phyloP scores from a whole-genome alignment of 37 sponge, comb jelly and placozoan genomes.

The Ianthella basta region DNA sequence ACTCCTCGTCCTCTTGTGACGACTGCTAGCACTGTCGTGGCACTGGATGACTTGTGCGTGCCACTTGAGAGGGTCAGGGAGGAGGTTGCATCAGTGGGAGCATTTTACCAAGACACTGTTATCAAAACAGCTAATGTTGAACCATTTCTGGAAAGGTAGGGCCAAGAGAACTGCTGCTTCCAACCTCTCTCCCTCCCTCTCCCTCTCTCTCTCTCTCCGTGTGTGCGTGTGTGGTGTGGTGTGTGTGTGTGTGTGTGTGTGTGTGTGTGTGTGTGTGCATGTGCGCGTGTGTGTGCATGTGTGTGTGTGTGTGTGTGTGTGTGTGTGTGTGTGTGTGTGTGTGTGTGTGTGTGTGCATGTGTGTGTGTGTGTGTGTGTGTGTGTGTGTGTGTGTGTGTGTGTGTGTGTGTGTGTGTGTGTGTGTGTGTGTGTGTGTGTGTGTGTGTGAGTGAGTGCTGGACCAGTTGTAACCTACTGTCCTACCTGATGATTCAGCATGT shows the following conservation, averaged over 20 bases:
- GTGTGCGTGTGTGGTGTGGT: too few species aligned
- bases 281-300: not conserved
- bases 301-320: constrained; percentile 5
- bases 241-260: too few species aligned
- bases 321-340: not conserved
- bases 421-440: too few species aligned
- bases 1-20: not conserved
- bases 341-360: too few species aligned
- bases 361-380: too few species aligned
- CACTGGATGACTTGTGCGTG: not conserved
- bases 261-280: not conserved
- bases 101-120: not conserved
- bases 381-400: too few species aligned
- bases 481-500: too few species aligned
- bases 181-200: too few species aligned
- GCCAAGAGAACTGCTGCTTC: too few species aligned
- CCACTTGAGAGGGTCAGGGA: not conserved
- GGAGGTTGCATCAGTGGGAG: not conserved
- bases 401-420: too few species aligned
- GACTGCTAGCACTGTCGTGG: not conserved
- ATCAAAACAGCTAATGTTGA: not conserved
- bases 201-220: too few species aligned
- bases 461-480: not conserved
- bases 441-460: not conserved
- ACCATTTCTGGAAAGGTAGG: not conserved